A percentile compares a stretch with the other conserved stretches of the same genome.
phyloP scores from a whole-genome alignment of 2,888 invertebrate species.

The Spodoptera littoralis region DNA sequence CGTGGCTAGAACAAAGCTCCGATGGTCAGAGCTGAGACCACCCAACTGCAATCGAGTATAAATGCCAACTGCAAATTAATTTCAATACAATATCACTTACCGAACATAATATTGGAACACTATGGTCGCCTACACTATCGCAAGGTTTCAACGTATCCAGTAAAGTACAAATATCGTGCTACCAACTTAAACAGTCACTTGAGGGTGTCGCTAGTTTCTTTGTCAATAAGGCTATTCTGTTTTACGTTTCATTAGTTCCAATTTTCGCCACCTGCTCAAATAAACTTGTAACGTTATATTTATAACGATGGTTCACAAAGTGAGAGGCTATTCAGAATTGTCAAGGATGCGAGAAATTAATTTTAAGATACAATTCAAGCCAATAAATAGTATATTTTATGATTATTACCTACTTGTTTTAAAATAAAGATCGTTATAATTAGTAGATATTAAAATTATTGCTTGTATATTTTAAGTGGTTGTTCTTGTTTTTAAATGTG shows the following conservation, averaged over 20 bases:
- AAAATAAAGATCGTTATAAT: constrained; percentile 34
- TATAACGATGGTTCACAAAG: constrained; percentile 40
- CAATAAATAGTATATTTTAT: constrained; percentile 24
- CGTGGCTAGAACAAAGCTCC: constrained; percentile 30
- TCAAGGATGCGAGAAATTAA: constrained; percentile 44
- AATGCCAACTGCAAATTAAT: constrained; percentile 55
- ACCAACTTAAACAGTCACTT: no score
- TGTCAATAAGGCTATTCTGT: no score
- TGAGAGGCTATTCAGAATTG: constrained; percentile 45
- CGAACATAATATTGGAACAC: constrained; percentile 43
- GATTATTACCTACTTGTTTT: constrained; percentile 15
- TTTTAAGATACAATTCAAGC: constrained; percentile 40
- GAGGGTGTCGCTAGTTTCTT: no score
- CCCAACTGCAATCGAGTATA: constrained; percentile 41
- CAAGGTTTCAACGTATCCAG: constrained; percentile 34
- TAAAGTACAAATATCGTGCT: constrained; percentile 7
- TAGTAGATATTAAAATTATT: constrained; percentile 43
- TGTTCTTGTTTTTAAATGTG: no score
- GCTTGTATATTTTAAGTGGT: constrained; percentile 3
- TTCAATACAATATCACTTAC: constrained; percentile 45
- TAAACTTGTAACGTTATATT: background rate
- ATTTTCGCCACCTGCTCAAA: no score
- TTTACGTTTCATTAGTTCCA: no score
- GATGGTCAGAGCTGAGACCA: constrained; percentile 42
- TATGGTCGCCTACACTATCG: constrained; percentile 36